These are phyloP conservation scores for Myxocyprinus asiaticus DNA, from an alignment of 2,113 vertebrate genomes.

Conservation along the genomic window DNA sequence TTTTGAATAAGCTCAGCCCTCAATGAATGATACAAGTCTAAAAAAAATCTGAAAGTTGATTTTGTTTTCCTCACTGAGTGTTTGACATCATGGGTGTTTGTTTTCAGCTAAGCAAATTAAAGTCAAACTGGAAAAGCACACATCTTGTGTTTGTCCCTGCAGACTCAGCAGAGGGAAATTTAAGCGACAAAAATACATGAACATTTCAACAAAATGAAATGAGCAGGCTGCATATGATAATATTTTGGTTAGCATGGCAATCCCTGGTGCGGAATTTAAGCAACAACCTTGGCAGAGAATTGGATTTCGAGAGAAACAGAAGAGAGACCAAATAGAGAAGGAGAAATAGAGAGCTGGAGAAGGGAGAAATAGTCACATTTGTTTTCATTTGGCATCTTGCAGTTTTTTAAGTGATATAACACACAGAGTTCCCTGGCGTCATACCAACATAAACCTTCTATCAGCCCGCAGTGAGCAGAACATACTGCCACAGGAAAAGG, in stretches of 20 bases:
- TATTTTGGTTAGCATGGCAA: slow-evolving; percentile 14
- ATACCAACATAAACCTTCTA: slow-evolving; percentile 43
- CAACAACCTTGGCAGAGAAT: slow-evolving; percentile 34
- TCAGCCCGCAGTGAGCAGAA: slow-evolving; percentile 46
- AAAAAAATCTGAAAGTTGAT: not conserved
- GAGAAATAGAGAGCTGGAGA: slow-evolving; percentile 53
- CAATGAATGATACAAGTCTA: not conserved
- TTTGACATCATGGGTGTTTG: no score
- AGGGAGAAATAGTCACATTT: slow-evolving; percentile 62
- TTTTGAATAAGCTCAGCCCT: not conserved
- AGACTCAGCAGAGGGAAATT: slow-evolving; percentile 1
- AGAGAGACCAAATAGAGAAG: slow-evolving; percentile 17
- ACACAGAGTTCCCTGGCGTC: slow-evolving; percentile 23
- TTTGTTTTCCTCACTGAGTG: no score
- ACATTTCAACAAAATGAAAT: slow-evolving; percentile 32
- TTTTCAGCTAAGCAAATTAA: not conserved
- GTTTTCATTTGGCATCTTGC: slow-evolving; percentile 72
- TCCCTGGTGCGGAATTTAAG: slow-evolving; percentile 39
- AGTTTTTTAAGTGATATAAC: slow-evolving; percentile 62
- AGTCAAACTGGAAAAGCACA: slow-evolving; percentile 11
- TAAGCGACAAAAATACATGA: not conserved
- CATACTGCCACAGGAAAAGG: slow-evolving; percentile 30
- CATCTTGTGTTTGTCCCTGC: slow-evolving; percentile 2
- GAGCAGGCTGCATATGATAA: slow-evolving; percentile 26
- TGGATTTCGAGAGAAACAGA: slow-evolving; percentile 36